phyloP scores from a whole-genome alignment of 1,140 invertebrate genomes.

The Popillia japonica region DNA sequence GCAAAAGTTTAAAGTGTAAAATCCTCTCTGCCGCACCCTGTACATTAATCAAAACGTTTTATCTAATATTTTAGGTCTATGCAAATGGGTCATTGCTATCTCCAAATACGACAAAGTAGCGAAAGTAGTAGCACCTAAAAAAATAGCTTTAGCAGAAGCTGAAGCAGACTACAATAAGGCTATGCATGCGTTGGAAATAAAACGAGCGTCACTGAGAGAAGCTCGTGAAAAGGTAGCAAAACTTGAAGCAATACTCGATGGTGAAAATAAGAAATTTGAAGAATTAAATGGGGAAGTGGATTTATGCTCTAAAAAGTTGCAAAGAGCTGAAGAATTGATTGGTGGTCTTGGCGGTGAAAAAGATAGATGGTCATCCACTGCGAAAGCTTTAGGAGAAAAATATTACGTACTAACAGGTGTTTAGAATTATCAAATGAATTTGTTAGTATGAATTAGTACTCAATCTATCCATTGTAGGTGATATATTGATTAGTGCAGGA shows the following conservation, averaged over 20 bases:
- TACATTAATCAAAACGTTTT: too few species aligned
- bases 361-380: constrained; percentile 81
- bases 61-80: constrained; percentile 67
- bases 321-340: constrained; percentile 92
- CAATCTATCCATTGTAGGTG: constrained; percentile 66
- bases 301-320: constrained; percentile 87
- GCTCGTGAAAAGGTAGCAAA: constrained; percentile 70
- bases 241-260: constrained; percentile 74
- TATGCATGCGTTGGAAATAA: constrained; percentile 74
- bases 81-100: constrained; percentile 92
- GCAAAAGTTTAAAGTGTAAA: too few species aligned
- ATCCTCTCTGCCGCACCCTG: too few species aligned
- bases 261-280: constrained; percentile 65
- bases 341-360: constrained; percentile 86
- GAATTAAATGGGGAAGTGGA: constrained; percentile 83
- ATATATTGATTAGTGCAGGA: constrained; percentile 87
- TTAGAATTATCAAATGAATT: constrained; percentile 9
- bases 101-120: constrained; percentile 94
- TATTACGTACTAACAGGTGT: constrained; percentile 68
- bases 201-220: constrained; percentile 79
- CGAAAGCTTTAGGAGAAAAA: constrained; percentile 75
- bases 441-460: not conserved
- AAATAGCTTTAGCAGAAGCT: constrained; percentile 78
- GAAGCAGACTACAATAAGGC: constrained; percentile 69
- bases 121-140: constrained; percentile 87